phyloP scores from a whole-genome alignment of 2,113 vertebrate genomes.

The Micronycteris hirsuta region DNA sequence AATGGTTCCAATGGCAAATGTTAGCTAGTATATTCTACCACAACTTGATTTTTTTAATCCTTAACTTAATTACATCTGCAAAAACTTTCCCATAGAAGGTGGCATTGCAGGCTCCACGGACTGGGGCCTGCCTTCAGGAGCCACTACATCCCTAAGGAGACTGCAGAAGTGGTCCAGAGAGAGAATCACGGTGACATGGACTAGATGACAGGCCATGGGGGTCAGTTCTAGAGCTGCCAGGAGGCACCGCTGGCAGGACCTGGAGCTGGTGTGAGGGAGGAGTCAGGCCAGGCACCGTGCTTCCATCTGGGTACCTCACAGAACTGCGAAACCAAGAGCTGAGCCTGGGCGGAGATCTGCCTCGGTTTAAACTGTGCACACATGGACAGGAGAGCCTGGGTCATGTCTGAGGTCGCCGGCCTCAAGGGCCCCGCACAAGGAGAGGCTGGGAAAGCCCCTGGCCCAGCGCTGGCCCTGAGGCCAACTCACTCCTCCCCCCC shows the following conservation, averaged over 20 bases:
- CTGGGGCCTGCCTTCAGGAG: not conserved
- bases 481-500: not conserved
- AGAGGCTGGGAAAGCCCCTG: not conserved
- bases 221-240: not conserved
- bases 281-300: not conserved
- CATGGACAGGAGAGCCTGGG: not conserved
- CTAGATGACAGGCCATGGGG: not conserved
- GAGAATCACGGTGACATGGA: fast-evolving
- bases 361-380: not conserved
- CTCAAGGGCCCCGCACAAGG: not conserved
- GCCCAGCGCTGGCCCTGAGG: not conserved
- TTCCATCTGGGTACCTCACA: not conserved
- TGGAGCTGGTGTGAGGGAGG: not conserved
- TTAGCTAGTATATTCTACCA: not conserved
- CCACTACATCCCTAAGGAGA: not conserved
- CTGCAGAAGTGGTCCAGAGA: not conserved
- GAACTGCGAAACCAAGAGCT: not conserved
- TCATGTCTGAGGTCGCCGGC: too few relatives aligned
- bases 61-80: not conserved
- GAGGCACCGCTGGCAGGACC: fast-evolving
- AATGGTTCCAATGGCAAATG: not conserved
- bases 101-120: not conserved
- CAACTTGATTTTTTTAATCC: not conserved
- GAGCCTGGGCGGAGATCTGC: not conserved
- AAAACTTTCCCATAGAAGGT: not conserved